Percentiles rank a stretch among this genome's conserved stretches.
phyloP scores from a whole-genome alignment of 1,140 invertebrate species.

The Anthonomus grandis region DNA sequence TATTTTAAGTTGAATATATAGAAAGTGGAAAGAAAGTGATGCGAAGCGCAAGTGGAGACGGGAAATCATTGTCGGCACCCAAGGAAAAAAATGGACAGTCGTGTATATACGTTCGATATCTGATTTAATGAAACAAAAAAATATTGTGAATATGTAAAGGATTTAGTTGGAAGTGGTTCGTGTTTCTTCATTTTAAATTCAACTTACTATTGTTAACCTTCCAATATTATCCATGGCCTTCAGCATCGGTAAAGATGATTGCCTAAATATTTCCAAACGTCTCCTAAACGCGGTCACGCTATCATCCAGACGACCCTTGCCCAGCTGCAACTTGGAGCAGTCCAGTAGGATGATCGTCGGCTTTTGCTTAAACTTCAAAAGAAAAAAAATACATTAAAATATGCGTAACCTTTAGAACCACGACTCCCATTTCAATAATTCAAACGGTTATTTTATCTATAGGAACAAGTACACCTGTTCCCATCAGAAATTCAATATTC shows the following conservation, averaged over 20 bases:
- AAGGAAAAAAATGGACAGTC: too few relatives aligned
- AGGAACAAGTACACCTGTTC: slow-evolving; percentile 11
- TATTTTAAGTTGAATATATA: too few relatives aligned
- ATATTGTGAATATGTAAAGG: too few relatives aligned
- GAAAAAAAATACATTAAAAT: slow-evolving; percentile 9
- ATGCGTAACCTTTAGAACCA: background rate
- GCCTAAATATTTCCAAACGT: slow-evolving; percentile 78
- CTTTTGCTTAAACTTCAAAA: slow-evolving; percentile 66
- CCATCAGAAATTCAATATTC: slow-evolving; percentile 9
- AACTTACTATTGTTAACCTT: slow-evolving; percentile 70
- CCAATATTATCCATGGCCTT: slow-evolving; percentile 77
- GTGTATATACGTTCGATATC: too few relatives aligned
- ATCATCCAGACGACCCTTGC: slow-evolving; percentile 75
- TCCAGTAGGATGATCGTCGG: slow-evolving; percentile 76
- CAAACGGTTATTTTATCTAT: too few relatives aligned
- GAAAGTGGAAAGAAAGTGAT: too few relatives aligned
- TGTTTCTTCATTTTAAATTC: slow-evolving; percentile 1
- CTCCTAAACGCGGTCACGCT: slow-evolving; percentile 78
- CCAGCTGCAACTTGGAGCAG: slow-evolving; percentile 81
- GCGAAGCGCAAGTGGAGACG: too few relatives aligned
- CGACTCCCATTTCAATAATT: background rate
- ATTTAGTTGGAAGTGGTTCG: too few relatives aligned
- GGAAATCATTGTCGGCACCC: too few relatives aligned
- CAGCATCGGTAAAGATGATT: slow-evolving; percentile 81
- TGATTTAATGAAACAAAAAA: too few relatives aligned